phyloP scores from a whole-genome alignment of 2,113 vertebrate genomes.

The Paralichthys olivaceus region DNA sequence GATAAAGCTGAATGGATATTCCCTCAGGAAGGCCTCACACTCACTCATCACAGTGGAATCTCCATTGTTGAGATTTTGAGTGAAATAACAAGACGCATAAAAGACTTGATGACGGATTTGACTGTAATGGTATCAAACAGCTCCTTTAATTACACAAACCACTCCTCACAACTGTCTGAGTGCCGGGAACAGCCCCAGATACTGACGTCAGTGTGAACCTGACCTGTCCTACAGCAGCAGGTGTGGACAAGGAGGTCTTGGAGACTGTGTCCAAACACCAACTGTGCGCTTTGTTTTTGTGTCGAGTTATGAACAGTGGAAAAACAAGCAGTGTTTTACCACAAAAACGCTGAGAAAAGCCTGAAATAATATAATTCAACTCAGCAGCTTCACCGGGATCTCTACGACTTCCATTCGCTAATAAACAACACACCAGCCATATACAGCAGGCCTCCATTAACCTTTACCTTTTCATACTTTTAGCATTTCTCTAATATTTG shows the following conservation, averaged over 20 bases:
- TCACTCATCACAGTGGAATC: neutral
- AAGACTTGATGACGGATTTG: too few species aligned
- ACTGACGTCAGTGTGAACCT: neutral
- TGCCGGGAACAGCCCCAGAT: neutral
- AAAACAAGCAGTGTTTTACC: slow-evolving; percentile 44
- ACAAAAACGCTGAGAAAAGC: slow-evolving; percentile 22
- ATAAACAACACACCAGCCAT: slow-evolving; percentile 44
- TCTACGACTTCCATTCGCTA: slow-evolving; percentile 10
- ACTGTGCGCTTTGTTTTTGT: neutral
- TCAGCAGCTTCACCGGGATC: slow-evolving; percentile 37
- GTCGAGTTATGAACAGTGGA: slow-evolving; percentile 10
- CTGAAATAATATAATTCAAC: slow-evolving; percentile 33
- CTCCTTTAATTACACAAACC: neutral
- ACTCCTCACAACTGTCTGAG: neutral
- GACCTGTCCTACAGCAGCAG: neutral
- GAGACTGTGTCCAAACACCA: neutral
- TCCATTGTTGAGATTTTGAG: too few species aligned
- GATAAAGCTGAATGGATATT: too few species aligned
- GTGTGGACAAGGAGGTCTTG: neutral
- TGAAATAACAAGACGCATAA: too few species aligned
- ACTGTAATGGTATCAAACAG: neutral
- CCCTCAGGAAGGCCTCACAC: too few species aligned
- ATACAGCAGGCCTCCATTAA: neutral
- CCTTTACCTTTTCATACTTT: neutral
- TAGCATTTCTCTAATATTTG: neutral